Conservation (phyloP, 2,113 vertebrate species). For the Pantherophis guttatus region DNA sequence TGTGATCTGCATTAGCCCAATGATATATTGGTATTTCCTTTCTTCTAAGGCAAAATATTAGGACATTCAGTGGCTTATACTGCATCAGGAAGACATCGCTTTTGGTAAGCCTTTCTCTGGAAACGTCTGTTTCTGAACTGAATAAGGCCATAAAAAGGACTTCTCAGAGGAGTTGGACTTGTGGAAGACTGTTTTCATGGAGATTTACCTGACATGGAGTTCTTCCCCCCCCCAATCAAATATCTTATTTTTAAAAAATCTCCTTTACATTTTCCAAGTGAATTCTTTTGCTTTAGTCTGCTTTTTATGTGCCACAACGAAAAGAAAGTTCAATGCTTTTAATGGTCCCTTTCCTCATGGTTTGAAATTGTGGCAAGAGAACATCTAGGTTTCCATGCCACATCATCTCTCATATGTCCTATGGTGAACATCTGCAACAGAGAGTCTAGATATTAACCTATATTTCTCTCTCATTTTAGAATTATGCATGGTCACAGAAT, state of each 20-base stretch:
- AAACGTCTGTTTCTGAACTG: background rate
- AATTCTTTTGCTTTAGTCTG: background rate
- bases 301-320: background rate
- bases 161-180: background rate
- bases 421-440: background rate
- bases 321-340: background rate
- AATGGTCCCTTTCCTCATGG: background rate
- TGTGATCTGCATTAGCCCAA: background rate
- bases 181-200: background rate
- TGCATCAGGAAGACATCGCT: background rate
- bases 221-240: background rate
- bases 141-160: background rate
- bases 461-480: background rate
- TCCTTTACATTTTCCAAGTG: background rate
- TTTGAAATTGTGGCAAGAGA: background rate
- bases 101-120: background rate
- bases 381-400: background rate
- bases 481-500: background rate
- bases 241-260: background rate
- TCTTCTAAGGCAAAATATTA: background rate
- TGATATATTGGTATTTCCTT: background rate
- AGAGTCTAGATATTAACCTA: background rate
- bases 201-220: background rate
- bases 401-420: background rate
- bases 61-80: background rate